A percentile compares a stretch with the other conserved stretches of the same genome.
phyloP scores from a whole-genome alignment of 2,797 vertebrate species.

The Paratrypauchen microcephalus region DNA sequence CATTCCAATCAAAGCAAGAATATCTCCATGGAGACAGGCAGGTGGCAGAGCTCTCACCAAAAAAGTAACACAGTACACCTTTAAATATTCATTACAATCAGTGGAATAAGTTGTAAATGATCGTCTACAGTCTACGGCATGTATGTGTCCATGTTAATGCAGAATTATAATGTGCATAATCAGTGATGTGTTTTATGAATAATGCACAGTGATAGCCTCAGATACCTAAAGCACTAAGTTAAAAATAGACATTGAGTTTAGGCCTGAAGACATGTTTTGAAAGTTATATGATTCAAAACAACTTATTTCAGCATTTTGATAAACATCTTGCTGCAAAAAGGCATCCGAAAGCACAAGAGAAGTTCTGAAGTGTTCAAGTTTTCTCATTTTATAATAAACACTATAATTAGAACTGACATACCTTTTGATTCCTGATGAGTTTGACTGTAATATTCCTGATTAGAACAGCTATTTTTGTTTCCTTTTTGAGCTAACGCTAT shows the following conservation, averaged over 20 bases:
- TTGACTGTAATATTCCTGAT: slow-evolving; percentile 11
- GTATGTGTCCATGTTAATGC: slow-evolving; percentile 39
- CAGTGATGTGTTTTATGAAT: slow-evolving; percentile 34
- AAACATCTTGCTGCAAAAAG: background rate
- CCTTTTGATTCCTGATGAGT: background rate
- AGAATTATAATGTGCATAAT: slow-evolving; percentile 36
- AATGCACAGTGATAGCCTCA: slow-evolving; percentile 36
- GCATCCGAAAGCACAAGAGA: slow-evolving; percentile 14
- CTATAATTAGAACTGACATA: background rate
- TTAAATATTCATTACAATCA: background rate
- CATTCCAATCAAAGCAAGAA: too few species aligned
- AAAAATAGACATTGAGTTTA: background rate
- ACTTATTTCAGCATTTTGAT: background rate
- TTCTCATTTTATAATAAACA: background rate
- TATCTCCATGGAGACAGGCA: too few species aligned
- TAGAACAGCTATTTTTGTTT: slow-evolving; percentile 5
- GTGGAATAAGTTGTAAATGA: background rate
- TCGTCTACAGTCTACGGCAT: slow-evolving; percentile 1
- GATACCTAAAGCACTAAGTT: slow-evolving; percentile 9
- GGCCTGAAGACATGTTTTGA: background rate
- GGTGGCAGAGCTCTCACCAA: too few species aligned
- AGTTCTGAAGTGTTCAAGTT: slow-evolving; percentile 5
- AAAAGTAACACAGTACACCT: background rate
- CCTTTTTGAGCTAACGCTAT: slow-evolving; percentile 20
- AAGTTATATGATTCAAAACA: background rate